Evolutionary conservation across 1,140 invertebrate genomes (phyloP), one percentile per base, ranked within the genome.

Genomic region (Pseudomyrmex pallidus): DNA sequence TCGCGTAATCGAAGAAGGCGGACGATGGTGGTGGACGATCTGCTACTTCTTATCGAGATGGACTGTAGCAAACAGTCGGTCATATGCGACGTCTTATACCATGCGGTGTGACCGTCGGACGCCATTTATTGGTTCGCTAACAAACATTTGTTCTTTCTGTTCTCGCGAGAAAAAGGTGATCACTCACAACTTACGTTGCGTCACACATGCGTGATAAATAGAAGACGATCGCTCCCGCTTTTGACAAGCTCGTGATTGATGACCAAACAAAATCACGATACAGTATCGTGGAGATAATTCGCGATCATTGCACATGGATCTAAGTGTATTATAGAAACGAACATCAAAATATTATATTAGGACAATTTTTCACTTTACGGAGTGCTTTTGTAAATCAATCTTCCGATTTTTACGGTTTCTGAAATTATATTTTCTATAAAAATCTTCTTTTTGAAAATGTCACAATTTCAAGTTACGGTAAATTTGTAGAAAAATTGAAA

Each of bases 111-210:
- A 86, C 85, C 85, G 89, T 63, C 74, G 66, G 83, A 68, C 83
- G 82, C 87, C 87, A 89, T 87, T 92, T 92, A 91, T 92, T 89
- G 82, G 86, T 82, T 52, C 67, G 88, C 89, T 91, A 90, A 91
- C 86, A 77, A 82, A 76, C 73, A 74, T 89, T 92, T 92, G 83
- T 90, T 90, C 86, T 90, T 85, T 72, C 67, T 86, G 87, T 92
- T 92, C 74, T 67, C 87, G 87, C 85, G 72, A 74, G 76, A 85
- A 90, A 87, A 88, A 85, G 77, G 73, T 80, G 56, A 80, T 80
- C 44, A 80, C 44, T 72, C 20, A 46, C 44, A 17, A 48, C 56
- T 20, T 35, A 35, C 35, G 13, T 86, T 88, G 48, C 87, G 83
- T 88, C 87, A 88, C 57, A 57, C 62, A 20, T 9, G 72, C n/a